Percentiles rank a stretch among this genome's conserved stretches.
Conservation (phyloP, 1,140 invertebrate genomes). For the Hermetia illucens region DNA sequence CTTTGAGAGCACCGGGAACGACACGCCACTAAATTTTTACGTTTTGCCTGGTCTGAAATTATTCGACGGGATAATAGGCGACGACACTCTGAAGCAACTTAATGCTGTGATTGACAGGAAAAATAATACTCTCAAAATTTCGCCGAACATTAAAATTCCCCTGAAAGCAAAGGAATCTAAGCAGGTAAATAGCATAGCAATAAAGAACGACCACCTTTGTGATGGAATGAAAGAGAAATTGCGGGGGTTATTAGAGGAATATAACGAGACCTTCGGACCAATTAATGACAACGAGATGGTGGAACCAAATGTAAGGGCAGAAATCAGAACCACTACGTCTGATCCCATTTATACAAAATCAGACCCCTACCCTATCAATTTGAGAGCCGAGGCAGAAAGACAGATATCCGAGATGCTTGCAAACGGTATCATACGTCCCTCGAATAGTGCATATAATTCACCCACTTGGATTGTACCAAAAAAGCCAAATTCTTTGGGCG, state of each 20-base stretch:
- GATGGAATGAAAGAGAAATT: too few relatives aligned
- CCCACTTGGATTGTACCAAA: background rate
- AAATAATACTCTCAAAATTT: background rate
- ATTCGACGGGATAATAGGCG: conserved; percentile 1
- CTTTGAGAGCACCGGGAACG: too few relatives aligned
- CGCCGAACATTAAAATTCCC: background rate
- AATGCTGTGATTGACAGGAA: conserved; percentile 2
- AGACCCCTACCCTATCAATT: conserved; percentile 1
- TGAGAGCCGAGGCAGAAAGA: conserved; percentile 1
- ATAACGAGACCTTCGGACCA: too few relatives aligned
- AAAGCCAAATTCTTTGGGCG: background rate
- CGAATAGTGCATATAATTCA: conserved; percentile 1
- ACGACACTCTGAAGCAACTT: background rate
- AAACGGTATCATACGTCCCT: conserved; percentile 1
- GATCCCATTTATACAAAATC: conserved; percentile 3
- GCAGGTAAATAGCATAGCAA: too few relatives aligned
- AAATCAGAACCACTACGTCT: background rate
- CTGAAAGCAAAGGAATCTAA: too few relatives aligned
- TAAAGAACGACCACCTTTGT: too few relatives aligned
- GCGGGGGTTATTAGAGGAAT: too few relatives aligned
- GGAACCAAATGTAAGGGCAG: too few relatives aligned
- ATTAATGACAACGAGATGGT: too few relatives aligned
- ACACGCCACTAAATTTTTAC: conserved; percentile 3
- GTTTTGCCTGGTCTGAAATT: background rate
- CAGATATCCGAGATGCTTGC: background rate